phyloP scores from a whole-genome alignment of 2,888 invertebrate species.

The Tetrapedia diversipes region DNA sequence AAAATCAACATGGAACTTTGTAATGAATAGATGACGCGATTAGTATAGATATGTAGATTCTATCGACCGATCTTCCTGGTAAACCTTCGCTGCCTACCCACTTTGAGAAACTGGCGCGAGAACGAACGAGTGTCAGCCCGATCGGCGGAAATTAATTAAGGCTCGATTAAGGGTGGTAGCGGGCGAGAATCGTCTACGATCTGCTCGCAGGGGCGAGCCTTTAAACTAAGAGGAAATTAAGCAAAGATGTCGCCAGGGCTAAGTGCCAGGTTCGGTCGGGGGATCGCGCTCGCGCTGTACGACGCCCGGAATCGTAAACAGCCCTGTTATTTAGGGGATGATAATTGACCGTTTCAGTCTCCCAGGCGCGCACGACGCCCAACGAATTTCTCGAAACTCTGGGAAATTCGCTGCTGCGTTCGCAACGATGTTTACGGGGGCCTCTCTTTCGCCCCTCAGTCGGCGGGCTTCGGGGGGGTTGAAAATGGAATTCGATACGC shows the following conservation, averaged over 20 bases:
- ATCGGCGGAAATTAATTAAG: constrained; percentile 77
- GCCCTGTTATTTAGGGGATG: constrained; percentile 79
- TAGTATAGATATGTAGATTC: no score
- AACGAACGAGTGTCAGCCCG: constrained; percentile 16
- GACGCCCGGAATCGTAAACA: constrained; percentile 78
- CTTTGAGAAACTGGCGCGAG: neutral
- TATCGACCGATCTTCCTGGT: no score
- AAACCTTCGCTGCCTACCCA: no score
- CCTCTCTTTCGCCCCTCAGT: constrained; percentile 29
- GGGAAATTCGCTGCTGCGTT: constrained; percentile 60
- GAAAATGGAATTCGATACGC: constrained; percentile 62
- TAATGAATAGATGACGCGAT: no score
- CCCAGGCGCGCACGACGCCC: constrained; percentile 59
- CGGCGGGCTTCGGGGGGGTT: constrained; percentile 32
- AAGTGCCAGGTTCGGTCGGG: constrained; percentile 63
- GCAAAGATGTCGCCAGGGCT: constrained; percentile 81
- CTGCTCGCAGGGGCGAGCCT: constrained; percentile 27
- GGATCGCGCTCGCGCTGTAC: constrained; percentile 50
- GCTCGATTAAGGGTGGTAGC: constrained; percentile 74
- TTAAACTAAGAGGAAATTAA: constrained; percentile 74
- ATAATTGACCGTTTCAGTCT: constrained; percentile 76
- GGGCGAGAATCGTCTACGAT: constrained; percentile 30
- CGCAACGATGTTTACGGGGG: constrained; percentile 54
- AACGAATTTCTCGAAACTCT: constrained; percentile 66
- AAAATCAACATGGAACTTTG: no score